Evolutionary conservation across 2,797 vertebrate species (phyloP), one percentile per base, ranked within the genome.

Genomic region (Gobio occitaniae): DNA sequence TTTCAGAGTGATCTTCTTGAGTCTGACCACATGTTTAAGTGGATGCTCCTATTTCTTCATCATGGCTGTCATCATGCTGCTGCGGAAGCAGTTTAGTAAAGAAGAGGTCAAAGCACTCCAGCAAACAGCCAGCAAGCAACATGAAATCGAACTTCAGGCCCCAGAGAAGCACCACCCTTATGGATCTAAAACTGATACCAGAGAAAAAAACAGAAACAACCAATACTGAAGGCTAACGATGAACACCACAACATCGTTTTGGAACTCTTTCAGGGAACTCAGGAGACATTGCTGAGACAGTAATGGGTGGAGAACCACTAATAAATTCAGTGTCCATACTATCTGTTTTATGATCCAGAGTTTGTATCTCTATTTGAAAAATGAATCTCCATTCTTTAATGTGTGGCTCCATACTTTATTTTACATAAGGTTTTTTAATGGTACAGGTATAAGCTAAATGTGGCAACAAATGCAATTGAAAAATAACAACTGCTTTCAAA

Each of bases 41-140:
- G 95, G 95, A 48, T 92, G 87, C 29, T 94, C 95, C 5, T 93
- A 93, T 85, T 89, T 95, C 89, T 96, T 96, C 79, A 66, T 90
- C 54, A 85, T 95, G 32, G 92, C 91, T 0, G 93, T 96, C 85
- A 94, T 96, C 80, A 0, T 95, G 86, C 88, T 95, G 69, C 92
- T 96, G 52, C 92, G 89, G 80, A 92, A 89, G 19, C 92, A 95
- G 80, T 93, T 90, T 86, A 59, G 16, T 12, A 92, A 90, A 69
- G 88, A 92, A 21, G 80, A 4, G 44, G 72, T 78, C 32, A 69
- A 29, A 11, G 82, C 19, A 4, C 78, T 79, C 2, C 69, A 77
- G 17, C 50, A 66, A 61, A 69, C 12, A 4, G 15, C 6, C 10
- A 78, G 84, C 10, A 44, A 65, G 1, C 63, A 71, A 0, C 90